A percentile compares a stretch with the other conserved stretches of the same genome.
phyloP scores from a whole-genome alignment of 2,888 invertebrate genomes.

The Colostygia pectinataria region DNA sequence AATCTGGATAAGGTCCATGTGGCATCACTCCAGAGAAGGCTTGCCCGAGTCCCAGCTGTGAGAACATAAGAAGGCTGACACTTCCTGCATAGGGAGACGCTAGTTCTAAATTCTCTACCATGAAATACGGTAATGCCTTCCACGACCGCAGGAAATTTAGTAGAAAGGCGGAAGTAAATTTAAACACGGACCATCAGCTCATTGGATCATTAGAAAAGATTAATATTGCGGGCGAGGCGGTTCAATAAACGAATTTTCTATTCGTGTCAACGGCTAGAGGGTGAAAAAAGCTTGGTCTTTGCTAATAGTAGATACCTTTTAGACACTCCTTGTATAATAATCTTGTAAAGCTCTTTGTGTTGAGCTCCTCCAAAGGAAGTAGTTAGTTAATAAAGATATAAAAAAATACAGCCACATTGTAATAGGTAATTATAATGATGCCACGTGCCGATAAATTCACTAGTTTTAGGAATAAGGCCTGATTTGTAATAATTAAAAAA shows the following conservation, averaged over 20 bases:
- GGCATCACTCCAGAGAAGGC: no score
- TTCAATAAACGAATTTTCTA: constrained; percentile 16
- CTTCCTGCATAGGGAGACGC: constrained; percentile 12
- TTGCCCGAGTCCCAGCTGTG: no score
- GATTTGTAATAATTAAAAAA: no score
- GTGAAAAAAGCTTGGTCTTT: background rate
- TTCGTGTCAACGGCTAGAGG: constrained; percentile 20
- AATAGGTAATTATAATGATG: no score
- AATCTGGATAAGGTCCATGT: no score
- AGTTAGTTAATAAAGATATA: no score
- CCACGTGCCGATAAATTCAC: no score
- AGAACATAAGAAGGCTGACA: constrained; percentile 7
- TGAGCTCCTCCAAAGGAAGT: no score
- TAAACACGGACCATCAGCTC: constrained; percentile 42
- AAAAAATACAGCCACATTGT: no score
- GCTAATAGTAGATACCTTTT: background rate
- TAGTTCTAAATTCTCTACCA: constrained; percentile 40
- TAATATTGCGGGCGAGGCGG: constrained; percentile 25
- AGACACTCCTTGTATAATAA: background rate
- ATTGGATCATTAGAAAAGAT: constrained; percentile 48
- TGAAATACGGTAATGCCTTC: constrained; percentile 56
- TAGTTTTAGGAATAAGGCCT: no score
- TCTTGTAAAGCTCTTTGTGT: no score
- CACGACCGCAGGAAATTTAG: constrained; percentile 31
- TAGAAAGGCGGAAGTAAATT: constrained; percentile 49